phyloP scores from a whole-genome alignment of 1,140 invertebrate genomes.

The Hypsibius dujardini region DNA sequence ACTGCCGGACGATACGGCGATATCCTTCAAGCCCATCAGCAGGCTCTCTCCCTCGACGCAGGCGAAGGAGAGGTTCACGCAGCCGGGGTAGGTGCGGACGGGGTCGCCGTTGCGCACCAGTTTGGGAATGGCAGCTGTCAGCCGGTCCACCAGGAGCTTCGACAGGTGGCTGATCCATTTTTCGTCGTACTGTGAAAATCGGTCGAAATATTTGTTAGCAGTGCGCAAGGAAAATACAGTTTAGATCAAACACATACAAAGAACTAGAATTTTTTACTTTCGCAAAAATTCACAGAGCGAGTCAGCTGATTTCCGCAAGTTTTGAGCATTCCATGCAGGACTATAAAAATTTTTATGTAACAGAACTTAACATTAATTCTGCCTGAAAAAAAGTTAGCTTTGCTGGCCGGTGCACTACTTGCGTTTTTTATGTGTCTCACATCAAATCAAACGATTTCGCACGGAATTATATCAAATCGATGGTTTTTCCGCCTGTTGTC shows the following conservation, averaged over 20 bases:
- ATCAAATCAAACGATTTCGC: slow-evolving; percentile 25
- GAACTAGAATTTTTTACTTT: no score
- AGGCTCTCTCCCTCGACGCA: slow-evolving; percentile 81
- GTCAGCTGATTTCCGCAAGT: no score
- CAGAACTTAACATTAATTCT: no score
- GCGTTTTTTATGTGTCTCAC: no score
- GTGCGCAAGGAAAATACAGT: no score
- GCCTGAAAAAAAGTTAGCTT: no score
- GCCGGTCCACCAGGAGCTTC: slow-evolving; percentile 56
- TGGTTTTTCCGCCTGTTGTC: no score
- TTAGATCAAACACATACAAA: no score
- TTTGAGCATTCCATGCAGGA: no score
- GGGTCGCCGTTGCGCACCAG: slow-evolving; percentile 89
- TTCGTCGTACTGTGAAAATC: slow-evolving; percentile 51
- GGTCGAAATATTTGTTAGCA: slow-evolving; percentile 22
- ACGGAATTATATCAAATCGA: slow-evolving; percentile 19
- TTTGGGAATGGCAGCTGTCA: slow-evolving; percentile 55
- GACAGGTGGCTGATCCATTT: slow-evolving; percentile 61
- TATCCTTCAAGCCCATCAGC: slow-evolving; percentile 85
- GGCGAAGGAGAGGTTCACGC: slow-evolving; percentile 94
- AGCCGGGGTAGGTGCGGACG: slow-evolving; percentile 66
- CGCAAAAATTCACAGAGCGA: no score
- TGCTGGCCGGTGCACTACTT: no score
- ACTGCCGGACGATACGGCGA: slow-evolving; percentile 67
- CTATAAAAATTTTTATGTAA: no score